phyloP scores from a whole-genome alignment of 2,888 invertebrate species.

The Lingula anatina region DNA sequence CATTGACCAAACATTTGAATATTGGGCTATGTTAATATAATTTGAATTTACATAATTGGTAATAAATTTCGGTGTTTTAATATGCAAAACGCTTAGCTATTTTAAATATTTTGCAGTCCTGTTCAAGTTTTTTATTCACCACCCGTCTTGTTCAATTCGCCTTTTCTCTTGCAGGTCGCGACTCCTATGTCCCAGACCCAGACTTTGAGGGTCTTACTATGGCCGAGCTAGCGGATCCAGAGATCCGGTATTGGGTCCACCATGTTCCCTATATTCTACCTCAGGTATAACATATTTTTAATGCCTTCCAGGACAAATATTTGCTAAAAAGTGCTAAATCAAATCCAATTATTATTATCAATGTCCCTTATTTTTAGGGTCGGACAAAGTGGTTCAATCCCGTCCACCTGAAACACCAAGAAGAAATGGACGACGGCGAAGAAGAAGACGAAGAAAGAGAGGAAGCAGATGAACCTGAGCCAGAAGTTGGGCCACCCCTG shows the following conservation, averaged over 20 bases:
- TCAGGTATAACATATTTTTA: too few relatives aligned
- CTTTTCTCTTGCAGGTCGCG: slow-evolving; percentile 5
- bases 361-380: slow-evolving; percentile 64
- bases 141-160: too few relatives aligned
- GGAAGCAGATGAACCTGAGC: slow-evolving; percentile 53
- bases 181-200: slow-evolving; percentile 54
- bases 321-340: too few relatives aligned
- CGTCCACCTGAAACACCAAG: slow-evolving; percentile 46
- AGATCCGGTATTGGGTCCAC: slow-evolving; percentile 74
- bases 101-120: too few relatives aligned
- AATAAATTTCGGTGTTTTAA: too few relatives aligned
- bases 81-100: too few relatives aligned
- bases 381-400: slow-evolving; percentile 62
- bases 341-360: too few relatives aligned
- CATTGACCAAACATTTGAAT: too few relatives aligned
- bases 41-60: too few relatives aligned
- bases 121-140: too few relatives aligned
- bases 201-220: slow-evolving; percentile 65
- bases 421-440: slow-evolving; percentile 54
- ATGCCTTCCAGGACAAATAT: too few relatives aligned
- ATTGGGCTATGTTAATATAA: too few relatives aligned
- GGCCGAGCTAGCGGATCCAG: slow-evolving; percentile 63
- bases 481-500: slow-evolving; percentile 63
- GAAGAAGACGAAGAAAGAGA: slow-evolving; percentile 57
- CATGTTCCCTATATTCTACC: slow-evolving; percentile 65